Percentiles rank a stretch among this genome's conserved stretches.
phyloP scores from a whole-genome alignment of 64 coral and sea anemone species.

The Porites australiensis region DNA sequence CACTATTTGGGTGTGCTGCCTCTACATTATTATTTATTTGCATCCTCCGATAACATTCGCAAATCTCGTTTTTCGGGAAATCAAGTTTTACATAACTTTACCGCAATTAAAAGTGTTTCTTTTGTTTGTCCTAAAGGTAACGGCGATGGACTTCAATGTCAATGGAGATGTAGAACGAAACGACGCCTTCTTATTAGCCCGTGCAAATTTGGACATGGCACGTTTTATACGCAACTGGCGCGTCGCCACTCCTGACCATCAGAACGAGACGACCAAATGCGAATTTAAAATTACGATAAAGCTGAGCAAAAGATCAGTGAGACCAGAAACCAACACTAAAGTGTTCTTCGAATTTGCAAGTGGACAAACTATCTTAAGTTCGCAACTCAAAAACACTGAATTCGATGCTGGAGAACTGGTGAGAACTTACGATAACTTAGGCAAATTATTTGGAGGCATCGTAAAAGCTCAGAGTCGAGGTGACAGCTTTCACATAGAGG shows the following conservation, averaged over 20 bases:
- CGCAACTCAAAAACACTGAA: slow-evolving; percentile 23
- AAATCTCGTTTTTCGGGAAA: too few species aligned
- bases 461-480: slow-evolving; percentile 2
- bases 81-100: too few species aligned
- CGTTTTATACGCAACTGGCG: slow-evolving; percentile 36
- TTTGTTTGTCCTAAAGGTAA: slow-evolving; percentile 29
- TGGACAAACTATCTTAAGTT: neutral
- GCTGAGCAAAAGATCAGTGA: slow-evolving; percentile 17
- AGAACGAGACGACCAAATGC: slow-evolving; percentile 35
- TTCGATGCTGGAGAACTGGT: slow-evolving; percentile 44
- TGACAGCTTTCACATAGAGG: slow-evolving; percentile 23
- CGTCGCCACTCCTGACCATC: slow-evolving; percentile 59
- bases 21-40: too few species aligned
- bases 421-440: slow-evolving; percentile 28
- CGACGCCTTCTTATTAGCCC: slow-evolving; percentile 66
- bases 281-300: slow-evolving; percentile 21
- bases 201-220: slow-evolving; percentile 56
- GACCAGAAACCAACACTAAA: neutral
- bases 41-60: too few species aligned
- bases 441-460: slow-evolving; percentile 66
- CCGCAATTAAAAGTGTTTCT: neutral
- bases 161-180: slow-evolving; percentile 67
- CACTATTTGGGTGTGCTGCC: too few species aligned
- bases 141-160: slow-evolving; percentile 66
- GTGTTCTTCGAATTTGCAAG: slow-evolving; percentile 71